A percentile compares a stretch with the other conserved stretches of the same genome.
phyloP scores from a whole-genome alignment of 2,888 invertebrate genomes.

The Netelia melanura region DNA sequence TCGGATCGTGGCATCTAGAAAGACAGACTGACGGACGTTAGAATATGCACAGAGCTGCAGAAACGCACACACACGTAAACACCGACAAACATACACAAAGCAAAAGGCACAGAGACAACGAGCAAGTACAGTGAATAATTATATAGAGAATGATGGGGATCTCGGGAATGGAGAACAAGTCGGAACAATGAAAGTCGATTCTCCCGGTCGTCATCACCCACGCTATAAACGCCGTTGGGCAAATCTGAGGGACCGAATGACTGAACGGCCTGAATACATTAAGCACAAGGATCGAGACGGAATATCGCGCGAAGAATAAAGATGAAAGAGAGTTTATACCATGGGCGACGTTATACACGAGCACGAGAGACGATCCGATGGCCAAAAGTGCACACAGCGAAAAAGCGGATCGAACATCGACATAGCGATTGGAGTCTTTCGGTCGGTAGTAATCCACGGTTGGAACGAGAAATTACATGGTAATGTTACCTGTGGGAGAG shows the following conservation, averaged over 20 bases:
- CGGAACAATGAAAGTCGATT: slow-evolving; percentile 71
- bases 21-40: slow-evolving; percentile 19
- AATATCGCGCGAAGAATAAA: slow-evolving; percentile 54
- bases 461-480: slow-evolving; percentile 67
- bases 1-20: slow-evolving; percentile 1
- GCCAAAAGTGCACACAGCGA: slow-evolving; percentile 25
- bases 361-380: slow-evolving; percentile 30
- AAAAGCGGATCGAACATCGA: slow-evolving; percentile 58
- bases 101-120: slow-evolving; percentile 8
- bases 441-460: slow-evolving; percentile 59
- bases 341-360: slow-evolving; percentile 6
- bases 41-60: slow-evolving; percentile 58
- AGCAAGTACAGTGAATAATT: slow-evolving; percentile 59
- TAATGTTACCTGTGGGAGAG: slow-evolving; percentile 46
- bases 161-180: slow-evolving; percentile 56
- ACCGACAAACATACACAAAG: background rate
- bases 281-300: slow-evolving; percentile 32
- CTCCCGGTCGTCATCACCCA: slow-evolving; percentile 64
- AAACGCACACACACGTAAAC: slow-evolving; percentile 65
- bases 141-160: slow-evolving; percentile 57
- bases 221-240: slow-evolving; percentile 45
- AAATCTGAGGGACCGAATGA: slow-evolving; percentile 61
- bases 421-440: slow-evolving; percentile 55
- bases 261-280: slow-evolving; percentile 70
- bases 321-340: slow-evolving; percentile 19